Evolutionary conservation across 1,140 invertebrate genomes (phyloP), one percentile per base, ranked within the genome.

Genomic region (Cyclina sinensis): DNA sequence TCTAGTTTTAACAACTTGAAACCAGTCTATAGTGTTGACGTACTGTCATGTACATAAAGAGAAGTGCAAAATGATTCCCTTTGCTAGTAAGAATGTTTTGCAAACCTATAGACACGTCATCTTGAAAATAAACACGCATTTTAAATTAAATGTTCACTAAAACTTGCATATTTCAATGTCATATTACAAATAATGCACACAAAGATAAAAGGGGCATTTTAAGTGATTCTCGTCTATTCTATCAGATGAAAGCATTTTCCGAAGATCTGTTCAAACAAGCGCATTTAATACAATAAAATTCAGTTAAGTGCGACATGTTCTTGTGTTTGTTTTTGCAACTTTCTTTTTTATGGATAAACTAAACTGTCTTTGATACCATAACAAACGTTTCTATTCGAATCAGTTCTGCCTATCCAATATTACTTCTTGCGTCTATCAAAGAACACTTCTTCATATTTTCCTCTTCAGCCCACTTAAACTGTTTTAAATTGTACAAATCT

Each of bases 61-160:
- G 24, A 62, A 62, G 24, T 62, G 57, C 24, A 24, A 62, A 21
- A 7, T 62, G 57, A 27, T 14, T 54, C 51, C n/a, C n/a, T 18
- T 27, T 62, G 0, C 12, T 35, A 18, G 2, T 18, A 21, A 65
- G 1, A 70, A 70, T 70, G 32, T 37, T 18, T 30, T 37, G 24
- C 16, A 37, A n/a, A 57, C 3, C 54, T 70, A n/a, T 70, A 70
- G 11, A 35, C 65, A 70, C 3, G 2, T 37, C n/a, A 14, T 39
- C 32, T 70, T 70, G 65, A 37, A n/a, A 70, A 37, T 39, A 37
- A 70, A 70, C 57, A 62, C 27, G 57, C 57, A 62, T 62, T 62
- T n/a, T n/a, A 18, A 62, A n/a, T 27, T 18, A n/a, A 30, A 18
- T 14, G 9, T 16, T 18, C 24, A 59, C 11, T 27, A 32, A 70